These are phyloP conservation scores for Gulo gulo DNA, from an alignment of 2,113 vertebrate species.

Conservation along the genomic window DNA sequence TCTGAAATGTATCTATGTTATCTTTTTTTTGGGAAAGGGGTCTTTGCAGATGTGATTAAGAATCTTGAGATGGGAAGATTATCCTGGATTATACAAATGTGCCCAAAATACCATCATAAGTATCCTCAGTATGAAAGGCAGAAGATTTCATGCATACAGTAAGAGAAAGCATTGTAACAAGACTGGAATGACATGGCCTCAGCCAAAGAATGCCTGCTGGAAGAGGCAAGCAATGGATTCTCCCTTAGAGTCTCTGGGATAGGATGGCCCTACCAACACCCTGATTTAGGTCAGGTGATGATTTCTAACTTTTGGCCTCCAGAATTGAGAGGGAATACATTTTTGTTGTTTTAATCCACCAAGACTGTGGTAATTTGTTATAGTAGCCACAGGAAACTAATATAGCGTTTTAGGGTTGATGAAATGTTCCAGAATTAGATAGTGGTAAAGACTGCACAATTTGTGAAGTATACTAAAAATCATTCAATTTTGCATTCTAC, in stretches of 20 bases:
- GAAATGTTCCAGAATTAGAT: neutral
- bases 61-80: neutral
- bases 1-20: neutral
- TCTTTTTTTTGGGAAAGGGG: neutral
- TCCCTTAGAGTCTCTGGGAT: neutral
- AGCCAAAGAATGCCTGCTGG: neutral
- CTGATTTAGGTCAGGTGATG: neutral
- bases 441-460: neutral
- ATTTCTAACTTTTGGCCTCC: neutral
- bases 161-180: neutral
- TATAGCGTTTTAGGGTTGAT: neutral
- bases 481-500: neutral
- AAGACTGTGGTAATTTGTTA: neutral
- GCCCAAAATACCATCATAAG: neutral
- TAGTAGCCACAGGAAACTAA: neutral
- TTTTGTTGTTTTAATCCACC: neutral
- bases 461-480: neutral
- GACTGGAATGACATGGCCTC: neutral
- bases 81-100: neutral
- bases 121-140: neutral
- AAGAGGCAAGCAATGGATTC: neutral
- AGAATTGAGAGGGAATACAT: neutral
- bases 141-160: neutral
- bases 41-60: neutral
- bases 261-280: neutral